These are phyloP conservation scores for Cynaeus angustus DNA, from an alignment of 2,888 invertebrate genomes.

Conservation along the genomic window DNA sequence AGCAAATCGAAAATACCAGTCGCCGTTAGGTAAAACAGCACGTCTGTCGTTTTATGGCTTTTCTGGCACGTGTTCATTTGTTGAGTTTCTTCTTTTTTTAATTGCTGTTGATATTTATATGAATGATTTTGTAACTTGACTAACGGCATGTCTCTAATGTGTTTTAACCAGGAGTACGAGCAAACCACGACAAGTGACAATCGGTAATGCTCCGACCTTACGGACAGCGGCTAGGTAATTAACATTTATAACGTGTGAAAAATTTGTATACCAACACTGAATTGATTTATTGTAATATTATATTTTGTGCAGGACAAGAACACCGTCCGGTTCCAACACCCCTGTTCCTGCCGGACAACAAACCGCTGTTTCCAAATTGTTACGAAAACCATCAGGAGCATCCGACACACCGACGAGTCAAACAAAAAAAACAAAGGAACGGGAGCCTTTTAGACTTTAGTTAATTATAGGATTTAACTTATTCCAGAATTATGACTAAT, in stretches of 20 bases:
- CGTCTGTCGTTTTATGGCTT: conserved; percentile 9
- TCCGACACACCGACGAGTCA: conserved; percentile 78
- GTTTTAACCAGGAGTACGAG: conserved; percentile 68
- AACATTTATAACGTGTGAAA: conserved; percentile 55
- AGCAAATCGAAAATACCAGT: conserved; percentile 70
- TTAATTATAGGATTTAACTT: conserved; percentile 58
- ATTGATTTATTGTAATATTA: background rate
- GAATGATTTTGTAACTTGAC: conserved; percentile 35
- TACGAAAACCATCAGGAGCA: conserved; percentile 81
- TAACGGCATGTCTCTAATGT: conserved; percentile 66
- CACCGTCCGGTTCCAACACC: conserved; percentile 85
- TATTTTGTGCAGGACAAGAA: conserved; percentile 77
- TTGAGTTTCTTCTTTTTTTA: conserved; percentile 29
- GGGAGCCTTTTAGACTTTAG: conserved; percentile 85
- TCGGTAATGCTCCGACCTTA: conserved; percentile 70
- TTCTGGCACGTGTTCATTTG: conserved; percentile 22
- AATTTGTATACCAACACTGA: too few species aligned
- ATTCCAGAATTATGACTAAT: conserved; percentile 64
- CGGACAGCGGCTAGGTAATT: conserved; percentile 72
- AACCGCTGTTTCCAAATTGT: conserved; percentile 78
- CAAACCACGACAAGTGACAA: conserved; percentile 69
- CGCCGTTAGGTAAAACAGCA: conserved; percentile 63
- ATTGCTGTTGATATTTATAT: conserved; percentile 26
- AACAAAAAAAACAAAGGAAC: conserved; percentile 71
- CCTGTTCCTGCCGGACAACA: conserved; percentile 79